Conservation (phyloP, 2,797 vertebrate genomes). For the Macroramphosus scolopax region DNA sequence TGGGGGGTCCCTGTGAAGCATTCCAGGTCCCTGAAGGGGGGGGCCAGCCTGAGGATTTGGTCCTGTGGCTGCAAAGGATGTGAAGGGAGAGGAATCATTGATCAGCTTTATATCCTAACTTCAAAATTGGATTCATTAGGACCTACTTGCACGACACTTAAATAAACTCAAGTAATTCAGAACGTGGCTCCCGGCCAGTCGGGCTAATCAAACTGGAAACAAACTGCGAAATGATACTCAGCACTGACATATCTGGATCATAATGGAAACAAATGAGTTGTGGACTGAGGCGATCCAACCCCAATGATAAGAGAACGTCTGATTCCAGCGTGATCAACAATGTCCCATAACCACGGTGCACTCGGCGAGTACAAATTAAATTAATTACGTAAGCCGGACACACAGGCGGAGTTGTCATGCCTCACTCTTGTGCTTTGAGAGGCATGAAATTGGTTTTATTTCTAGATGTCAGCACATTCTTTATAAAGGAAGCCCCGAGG, state of each 20-base stretch:
- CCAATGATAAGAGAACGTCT: conserved; percentile 37
- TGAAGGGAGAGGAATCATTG: conserved; percentile 5
- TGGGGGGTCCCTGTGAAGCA: conserved; percentile 87
- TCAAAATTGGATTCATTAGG: conserved; percentile 3
- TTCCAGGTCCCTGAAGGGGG: conserved; percentile 90
- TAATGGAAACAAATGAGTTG: conserved; percentile 16
- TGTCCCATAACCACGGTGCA: conserved; percentile 58
- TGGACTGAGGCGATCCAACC: conserved; percentile 13
- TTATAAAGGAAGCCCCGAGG: conserved; percentile 38
- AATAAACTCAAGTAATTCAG: background rate
- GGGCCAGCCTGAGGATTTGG: conserved; percentile 91
- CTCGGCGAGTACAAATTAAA: conserved; percentile 69
- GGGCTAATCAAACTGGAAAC: background rate
- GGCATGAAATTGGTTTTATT: conserved; percentile 75
- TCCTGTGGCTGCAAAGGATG: conserved; percentile 84
- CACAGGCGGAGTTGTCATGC: conserved; percentile 60
- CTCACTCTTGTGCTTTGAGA: conserved; percentile 67
- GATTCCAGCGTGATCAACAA: conserved; percentile 58
- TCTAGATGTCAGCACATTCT: conserved; percentile 62
- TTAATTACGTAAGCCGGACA: conserved; percentile 76
- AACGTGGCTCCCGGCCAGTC: background rate
- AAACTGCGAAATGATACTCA: conserved; percentile 4
- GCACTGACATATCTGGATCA: conserved; percentile 18
- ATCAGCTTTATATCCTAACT: background rate
- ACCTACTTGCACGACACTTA: conserved; percentile 1